These are phyloP conservation scores for Tokudaia muenninki DNA, from an alignment of 2,797 vertebrate species.

Conservation along the genomic window DNA sequence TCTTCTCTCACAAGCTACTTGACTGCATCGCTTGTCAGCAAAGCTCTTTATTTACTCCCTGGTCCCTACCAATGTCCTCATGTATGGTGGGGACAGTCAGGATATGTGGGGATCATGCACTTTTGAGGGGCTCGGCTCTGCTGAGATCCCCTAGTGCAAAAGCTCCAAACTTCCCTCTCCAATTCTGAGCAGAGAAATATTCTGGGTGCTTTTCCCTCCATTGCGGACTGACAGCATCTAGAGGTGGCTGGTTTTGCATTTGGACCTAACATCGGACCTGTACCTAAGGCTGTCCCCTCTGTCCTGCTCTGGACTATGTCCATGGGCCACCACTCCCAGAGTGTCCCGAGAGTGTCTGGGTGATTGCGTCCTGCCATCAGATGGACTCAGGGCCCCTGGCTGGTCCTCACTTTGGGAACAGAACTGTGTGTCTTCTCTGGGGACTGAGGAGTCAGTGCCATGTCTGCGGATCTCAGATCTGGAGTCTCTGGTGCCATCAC, in stretches of 20 bases:
- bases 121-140: slow-evolving; percentile 58
- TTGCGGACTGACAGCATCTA: neutral
- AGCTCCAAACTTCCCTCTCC: slow-evolving; percentile 1
- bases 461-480: accelerated
- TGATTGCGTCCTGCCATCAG: neutral
- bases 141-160: slow-evolving; percentile 73
- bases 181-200: neutral
- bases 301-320: accelerated
- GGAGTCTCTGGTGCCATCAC: neutral
- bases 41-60: slow-evolving; percentile 86
- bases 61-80: neutral
- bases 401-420: neutral
- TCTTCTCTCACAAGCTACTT: neutral
- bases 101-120: slow-evolving; percentile 83
- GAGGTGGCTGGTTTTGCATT: neutral
- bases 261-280: neutral
- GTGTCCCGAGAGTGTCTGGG: accelerated
- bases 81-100: slow-evolving; percentile 62
- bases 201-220: too few species aligned
- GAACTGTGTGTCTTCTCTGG: neutral
- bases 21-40: slow-evolving; percentile 64
- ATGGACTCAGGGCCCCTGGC: neutral
- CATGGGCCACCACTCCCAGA: neutral
- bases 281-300: neutral
- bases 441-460: neutral